Evolutionary conservation across 2,888 invertebrate genomes (phyloP), one percentile per base, ranked within the genome.

Genomic region (Coelogynopora nodosa): DNA sequence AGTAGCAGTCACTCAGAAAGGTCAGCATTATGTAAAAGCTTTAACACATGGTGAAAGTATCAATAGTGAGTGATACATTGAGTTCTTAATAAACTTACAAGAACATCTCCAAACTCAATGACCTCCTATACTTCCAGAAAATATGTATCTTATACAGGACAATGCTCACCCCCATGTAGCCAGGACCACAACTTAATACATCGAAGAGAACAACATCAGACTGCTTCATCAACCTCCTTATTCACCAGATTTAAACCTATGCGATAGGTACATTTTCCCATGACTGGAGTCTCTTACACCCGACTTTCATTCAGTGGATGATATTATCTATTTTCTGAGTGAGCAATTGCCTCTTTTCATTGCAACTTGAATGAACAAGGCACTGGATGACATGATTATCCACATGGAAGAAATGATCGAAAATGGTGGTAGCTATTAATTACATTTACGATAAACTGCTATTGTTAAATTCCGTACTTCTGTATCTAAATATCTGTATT

Each of bases 161-260:
- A 74, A 74, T 74, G 74, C 74, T 74, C 74, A 5, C 74, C 18
- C 74, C 74, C 74, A 74, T 26, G 74, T 74, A 74, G 74, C 74
- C 74, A 74, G 74, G 74, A 74, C 74, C 74, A 74, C 23, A 74
- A 74, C 23, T 74, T 10, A 74, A 74, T 74, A 74, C 27, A 74
- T 74, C 27, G 74, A 74, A 26, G 74, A 74, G 74, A 23, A 74
- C 18, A 74, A 74, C 74, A 74, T 74, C 74, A 74, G 74, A 74
- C 74, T 74, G 74, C 74, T 74, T 74, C 74, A 26, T 74, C 74
- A 74, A 74, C 74, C 74, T 74, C 74, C 74, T 74, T 74, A 74
- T 74, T 74, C 74, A 26, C 74, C 74, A 26, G 74, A 74, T 74
- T 74, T 74, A 74, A 74, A 74, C 74, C 74, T 74, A 74, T 74